Percentiles rank a stretch among this genome's conserved stretches.
Evolutionary conservation across 2,113 vertebrate species (phyloP).

Genomic region (Globicephala melas): DNA sequence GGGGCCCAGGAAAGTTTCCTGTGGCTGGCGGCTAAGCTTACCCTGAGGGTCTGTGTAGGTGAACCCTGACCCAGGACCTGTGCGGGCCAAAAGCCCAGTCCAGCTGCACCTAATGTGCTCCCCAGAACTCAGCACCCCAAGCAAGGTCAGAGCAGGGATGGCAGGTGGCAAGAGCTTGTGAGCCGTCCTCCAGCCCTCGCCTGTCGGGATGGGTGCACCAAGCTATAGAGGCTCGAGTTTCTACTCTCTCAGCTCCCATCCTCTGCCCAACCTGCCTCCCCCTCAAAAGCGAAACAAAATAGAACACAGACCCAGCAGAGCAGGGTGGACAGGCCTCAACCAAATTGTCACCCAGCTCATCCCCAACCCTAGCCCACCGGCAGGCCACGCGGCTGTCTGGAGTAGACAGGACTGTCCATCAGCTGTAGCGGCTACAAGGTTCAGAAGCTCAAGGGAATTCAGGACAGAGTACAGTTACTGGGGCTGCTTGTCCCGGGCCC

Average conservation of each 20-base stretch:
- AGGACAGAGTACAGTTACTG: neutral
- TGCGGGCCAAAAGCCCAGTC: neutral
- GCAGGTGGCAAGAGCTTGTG: constrained; percentile 63
- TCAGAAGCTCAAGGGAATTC: neutral
- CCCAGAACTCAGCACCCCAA: constrained; percentile 75
- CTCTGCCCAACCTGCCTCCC: constrained; percentile 37
- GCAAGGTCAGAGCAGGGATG: constrained; percentile 68
- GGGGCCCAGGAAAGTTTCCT: neutral
- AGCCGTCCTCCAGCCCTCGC: neutral
- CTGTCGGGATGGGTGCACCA: neutral
- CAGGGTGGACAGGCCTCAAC: neutral
- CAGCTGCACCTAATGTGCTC: constrained; percentile 45
- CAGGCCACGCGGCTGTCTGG: neutral
- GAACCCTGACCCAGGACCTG: neutral
- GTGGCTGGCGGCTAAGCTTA: neutral
- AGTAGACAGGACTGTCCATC: neutral
- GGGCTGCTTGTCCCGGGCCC: neutral
- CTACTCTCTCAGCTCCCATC: constrained; percentile 71
- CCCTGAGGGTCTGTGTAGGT: too few species aligned
- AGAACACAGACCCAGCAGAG: constrained; percentile 19
- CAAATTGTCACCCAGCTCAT: accelerated
- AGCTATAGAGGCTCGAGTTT: neutral
- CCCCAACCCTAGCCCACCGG: neutral
- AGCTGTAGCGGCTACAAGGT: too few species aligned
- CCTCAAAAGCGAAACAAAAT: neutral